A percentile compares a stretch with the other conserved stretches of the same genome.
Conservation (phyloP, 2,797 vertebrate genomes). For the Pempheris klunzingeri region DNA sequence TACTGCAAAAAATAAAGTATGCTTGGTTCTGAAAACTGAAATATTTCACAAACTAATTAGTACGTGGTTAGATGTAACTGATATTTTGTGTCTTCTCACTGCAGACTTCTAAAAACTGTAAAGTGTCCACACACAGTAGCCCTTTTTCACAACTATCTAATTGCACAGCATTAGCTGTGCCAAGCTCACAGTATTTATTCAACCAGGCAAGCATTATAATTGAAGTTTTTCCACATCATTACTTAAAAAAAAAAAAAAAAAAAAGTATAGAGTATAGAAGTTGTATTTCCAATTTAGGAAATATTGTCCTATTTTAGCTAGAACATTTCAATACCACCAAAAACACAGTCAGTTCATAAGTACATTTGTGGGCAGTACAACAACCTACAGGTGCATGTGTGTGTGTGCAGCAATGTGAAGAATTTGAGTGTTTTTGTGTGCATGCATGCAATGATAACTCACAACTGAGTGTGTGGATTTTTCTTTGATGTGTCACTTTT, state of each 20-base stretch:
- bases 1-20: not conserved
- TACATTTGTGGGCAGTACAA: not conserved
- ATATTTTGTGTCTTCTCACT: not conserved
- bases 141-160: conserved; percentile 8
- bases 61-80: not conserved
- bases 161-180: not conserved
- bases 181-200: conserved; percentile 20
- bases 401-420: conserved; percentile 6
- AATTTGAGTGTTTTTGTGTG: conserved; percentile 6
- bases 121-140: not conserved
- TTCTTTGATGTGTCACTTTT: conserved; percentile 58
- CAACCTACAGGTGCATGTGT: not conserved
- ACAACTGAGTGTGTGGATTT: conserved; percentile 9
- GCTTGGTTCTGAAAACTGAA: not conserved
- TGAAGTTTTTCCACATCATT: conserved; percentile 15
- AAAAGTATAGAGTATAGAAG: not conserved
- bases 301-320: not conserved
- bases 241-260: not conserved
- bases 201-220: not conserved
- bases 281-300: not conserved
- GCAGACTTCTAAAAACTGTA: not conserved
- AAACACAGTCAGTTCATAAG: not conserved
- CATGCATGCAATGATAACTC: not conserved
- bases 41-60: not conserved
- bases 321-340: not conserved